Base-by-base conservation (phyloP, 1,140 invertebrate genomes). In the Dreissena polymorpha region DNA sequence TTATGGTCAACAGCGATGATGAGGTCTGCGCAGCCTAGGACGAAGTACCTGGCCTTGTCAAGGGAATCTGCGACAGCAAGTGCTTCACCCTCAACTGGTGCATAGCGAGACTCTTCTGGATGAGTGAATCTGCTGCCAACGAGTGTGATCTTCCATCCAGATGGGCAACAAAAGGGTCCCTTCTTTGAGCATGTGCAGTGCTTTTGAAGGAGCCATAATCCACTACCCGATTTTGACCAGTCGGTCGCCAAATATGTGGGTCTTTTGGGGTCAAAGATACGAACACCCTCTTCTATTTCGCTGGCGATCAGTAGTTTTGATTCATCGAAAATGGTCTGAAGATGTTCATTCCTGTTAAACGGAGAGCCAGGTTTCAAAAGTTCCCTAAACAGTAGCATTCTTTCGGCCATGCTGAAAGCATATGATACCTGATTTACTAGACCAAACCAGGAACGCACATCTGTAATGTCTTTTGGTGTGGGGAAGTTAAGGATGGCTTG, bases 41-140 rank as follows among this genome's bases (percentile, higher is more conserved):
- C 82, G 67, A 86, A 87, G 65, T 88, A 82, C n/a, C 80, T 29
- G 3, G 86, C 71, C 63, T 86, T 86, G 53, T 88, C 83, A 1
- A 89, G 70, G 0, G 85, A 78, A 75, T 89, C 85, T 2, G 76
- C 87, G 16, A 89, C 85, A 14, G 87, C 88, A 55, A 88, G 60
- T 1, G 88, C 85, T 73, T 89, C 86, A 3, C 87, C 87, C 57
- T 86, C 87, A 14, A 88, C 50, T 1, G 83, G 81, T 0, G 85
- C 87, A 23, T 60, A 60, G 21, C 57, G 57, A 23, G 57, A 60
- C 57, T 60, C 57, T 60, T 2, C 57, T 60, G 57, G 57, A 60
- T 60, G 57, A 39, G 39, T 39, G 39, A 60, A 60, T 60, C 57
- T 60, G 57, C 57, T 60, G 57, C 57, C 57, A 60, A 60, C 57